Evolutionary conservation across 2,888 invertebrate species (phyloP).

Genomic region (Xylota segnis): DNA sequence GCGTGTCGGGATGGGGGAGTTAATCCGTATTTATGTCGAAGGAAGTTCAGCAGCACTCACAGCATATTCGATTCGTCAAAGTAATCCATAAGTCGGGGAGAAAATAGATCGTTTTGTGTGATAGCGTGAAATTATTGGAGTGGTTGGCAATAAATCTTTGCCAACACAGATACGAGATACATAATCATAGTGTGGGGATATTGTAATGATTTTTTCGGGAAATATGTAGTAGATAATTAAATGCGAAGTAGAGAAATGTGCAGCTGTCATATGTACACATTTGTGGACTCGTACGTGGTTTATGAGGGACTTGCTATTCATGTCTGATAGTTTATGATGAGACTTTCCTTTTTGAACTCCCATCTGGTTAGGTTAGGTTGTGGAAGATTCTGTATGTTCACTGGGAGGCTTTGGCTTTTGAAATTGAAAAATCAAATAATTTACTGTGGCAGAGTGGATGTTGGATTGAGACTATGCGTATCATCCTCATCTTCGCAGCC

Average conservation of each 20-base stretch:
- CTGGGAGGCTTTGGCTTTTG: no score
- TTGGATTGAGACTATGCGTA: no score
- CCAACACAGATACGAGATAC: neutral
- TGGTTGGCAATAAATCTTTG: slow-evolving; percentile 8
- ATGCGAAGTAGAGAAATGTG: neutral
- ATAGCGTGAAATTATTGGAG: slow-evolving; percentile 5
- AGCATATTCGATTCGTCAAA: neutral
- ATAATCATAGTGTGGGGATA: neutral
- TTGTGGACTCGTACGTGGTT: neutral
- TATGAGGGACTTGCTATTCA: no score
- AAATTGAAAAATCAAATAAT: no score
- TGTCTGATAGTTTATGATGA: no score
- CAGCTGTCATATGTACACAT: neutral
- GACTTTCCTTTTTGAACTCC: no score
- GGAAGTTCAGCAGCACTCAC: neutral
- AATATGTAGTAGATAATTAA: neutral
- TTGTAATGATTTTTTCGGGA: slow-evolving; percentile 5
- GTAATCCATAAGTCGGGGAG: neutral
- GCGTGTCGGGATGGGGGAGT: neutral
- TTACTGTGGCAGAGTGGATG: no score
- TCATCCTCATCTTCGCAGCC: no score
- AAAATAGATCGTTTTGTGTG: slow-evolving; percentile 12
- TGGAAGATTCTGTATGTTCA: no score
- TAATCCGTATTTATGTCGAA: slow-evolving; percentile 5
- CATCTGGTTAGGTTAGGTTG: no score